Base-by-base conservation (phyloP, 2,113 vertebrate genomes). In the Kryptolebias marmoratus region DNA sequence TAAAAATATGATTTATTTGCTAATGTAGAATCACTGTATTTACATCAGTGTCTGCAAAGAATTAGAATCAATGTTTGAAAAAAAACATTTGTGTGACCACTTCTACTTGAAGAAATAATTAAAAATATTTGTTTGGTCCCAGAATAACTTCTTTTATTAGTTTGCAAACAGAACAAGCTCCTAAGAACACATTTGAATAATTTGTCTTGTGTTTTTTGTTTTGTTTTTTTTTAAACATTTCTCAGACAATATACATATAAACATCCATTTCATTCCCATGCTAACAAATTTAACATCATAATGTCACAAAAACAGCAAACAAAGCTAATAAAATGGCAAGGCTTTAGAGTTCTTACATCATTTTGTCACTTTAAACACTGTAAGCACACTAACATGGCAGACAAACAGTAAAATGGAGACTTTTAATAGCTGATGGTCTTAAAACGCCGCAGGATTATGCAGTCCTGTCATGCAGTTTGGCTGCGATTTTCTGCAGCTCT, bases 401-500 rank as follows among this genome's bases (percentile, higher is more conserved):
- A 81, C 48, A 44, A 30, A 77, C 58, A 52, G 13, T 59, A 27
- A 66, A 28, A 77, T 39, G 31, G 57, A 58, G 64, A 45, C 11
- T 49, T 64, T 58, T 27, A 32, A 67, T 49, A 68, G 31, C 73
- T 31, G 53, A 3, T 11, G 4, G 39, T 81, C 3, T 63, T 49
- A 2, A 54, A 42, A 74, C 10, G 27, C 88, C 76, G 48, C 6
- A 18, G 10, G 45, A 0, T 86, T 58, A 80, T 53, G 95, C 83
- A 90, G 80, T 86, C 39, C 92, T 94, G 47, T 90, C 92, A 68
- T 95, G 94, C 73, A 97, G 89, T 65, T 95, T 96, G 83, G 95
- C 89, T 1, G 95, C 95, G 56, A 97, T 96, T 79, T 95, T 95
- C 94, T 97, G 96, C 80, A 98, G 84, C 81, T 97, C 96, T 90